Evolutionary conservation across 2,888 invertebrate genomes (phyloP), one percentile per base, ranked within the genome.

Genomic region (Falcaria lacertinaria): DNA sequence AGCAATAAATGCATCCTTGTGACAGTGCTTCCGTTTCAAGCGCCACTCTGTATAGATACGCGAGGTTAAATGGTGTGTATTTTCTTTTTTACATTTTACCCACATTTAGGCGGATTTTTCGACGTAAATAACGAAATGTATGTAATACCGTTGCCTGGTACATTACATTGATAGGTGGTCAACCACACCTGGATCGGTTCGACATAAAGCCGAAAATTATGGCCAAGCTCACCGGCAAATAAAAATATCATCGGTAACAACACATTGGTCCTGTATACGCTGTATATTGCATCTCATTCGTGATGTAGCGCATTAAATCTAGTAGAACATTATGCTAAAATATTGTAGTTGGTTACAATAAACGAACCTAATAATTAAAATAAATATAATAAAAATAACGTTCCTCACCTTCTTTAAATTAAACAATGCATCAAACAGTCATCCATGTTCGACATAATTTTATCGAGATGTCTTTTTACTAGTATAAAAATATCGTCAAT

Each of bases 401-500:
- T 52, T 50, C n/a, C n/a, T 48, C 57, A 52, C 50, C 42, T 45
- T 51, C 48, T 45, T 44, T 41, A 48, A 56, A 46, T 44, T 57
- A 52, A 60, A 61, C 52, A 59, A 61, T 52, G 28, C 42, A 57
- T 50, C 48, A 52, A 61, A 62, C 60, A 64, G 43, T 44, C 54
- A 56, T 53, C 42, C 50, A 52, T 52, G 49, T 52, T 36, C 48
- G 51, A 45, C 57, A 64, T 57, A 54, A 50, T 60, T 62, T 53
- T 47, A 43, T 49, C n/a, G 63, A 69, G 62, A 75, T 78, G 76
- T 81, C 69, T 80, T 80, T 35, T 80, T 70, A 69, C 56, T 70
- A 74, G 85, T 86, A 87, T 72, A 87, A 87, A 87, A 87, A 86
- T 86, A 87, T 85, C 56, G 57, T 79, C 64, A 74, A 62, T 73